A percentile compares a stretch with the other conserved stretches of the same genome.
phyloP scores from a whole-genome alignment of 2,888 invertebrate genomes.

The Drosophila conformis region DNA sequence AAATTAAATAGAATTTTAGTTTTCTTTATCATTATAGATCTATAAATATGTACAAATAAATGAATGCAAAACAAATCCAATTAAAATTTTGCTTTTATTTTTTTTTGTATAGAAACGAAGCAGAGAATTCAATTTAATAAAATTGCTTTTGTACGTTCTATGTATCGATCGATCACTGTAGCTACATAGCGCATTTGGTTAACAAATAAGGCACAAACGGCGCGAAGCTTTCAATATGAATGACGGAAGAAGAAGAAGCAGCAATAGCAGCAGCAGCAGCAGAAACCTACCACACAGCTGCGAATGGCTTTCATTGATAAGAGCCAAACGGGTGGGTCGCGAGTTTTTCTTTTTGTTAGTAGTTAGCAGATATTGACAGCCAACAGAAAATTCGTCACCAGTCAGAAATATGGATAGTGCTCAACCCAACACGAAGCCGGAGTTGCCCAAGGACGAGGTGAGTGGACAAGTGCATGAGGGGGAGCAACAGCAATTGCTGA shows the following conservation, averaged over 20 bases:
- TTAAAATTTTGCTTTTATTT: neutral
- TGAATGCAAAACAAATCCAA: neutral
- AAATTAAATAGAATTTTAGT: neutral
- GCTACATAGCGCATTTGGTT: constrained; percentile 15
- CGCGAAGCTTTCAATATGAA: constrained; percentile 33
- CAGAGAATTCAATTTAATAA: neutral
- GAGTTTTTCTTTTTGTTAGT: constrained; percentile 12
- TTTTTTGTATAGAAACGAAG: too few relatives aligned
- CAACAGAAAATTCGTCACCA: constrained; percentile 48
- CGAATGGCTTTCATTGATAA: constrained; percentile 65
- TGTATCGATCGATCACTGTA: neutral
- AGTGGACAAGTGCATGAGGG: constrained; percentile 25
- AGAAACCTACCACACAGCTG: constrained; percentile 49
- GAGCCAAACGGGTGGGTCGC: constrained; percentile 30
- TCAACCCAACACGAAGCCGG: constrained; percentile 63
- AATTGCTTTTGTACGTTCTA: neutral
- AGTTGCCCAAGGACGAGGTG: constrained; percentile 40
- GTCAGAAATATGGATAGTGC: constrained; percentile 51
- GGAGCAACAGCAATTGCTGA: constrained; percentile 59
- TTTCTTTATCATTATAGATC: neutral
- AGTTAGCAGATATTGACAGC: constrained; percentile 22
- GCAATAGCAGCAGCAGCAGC: neutral
- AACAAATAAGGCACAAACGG: constrained; percentile 51
- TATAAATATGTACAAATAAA: neutral
- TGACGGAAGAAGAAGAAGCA: constrained; percentile 5